A percentile compares a stretch with the other conserved stretches of the same genome.
These are phyloP conservation scores for Lissonota sp. DNA, from an alignment of 2,888 invertebrate species.

Conservation along the genomic window DNA sequence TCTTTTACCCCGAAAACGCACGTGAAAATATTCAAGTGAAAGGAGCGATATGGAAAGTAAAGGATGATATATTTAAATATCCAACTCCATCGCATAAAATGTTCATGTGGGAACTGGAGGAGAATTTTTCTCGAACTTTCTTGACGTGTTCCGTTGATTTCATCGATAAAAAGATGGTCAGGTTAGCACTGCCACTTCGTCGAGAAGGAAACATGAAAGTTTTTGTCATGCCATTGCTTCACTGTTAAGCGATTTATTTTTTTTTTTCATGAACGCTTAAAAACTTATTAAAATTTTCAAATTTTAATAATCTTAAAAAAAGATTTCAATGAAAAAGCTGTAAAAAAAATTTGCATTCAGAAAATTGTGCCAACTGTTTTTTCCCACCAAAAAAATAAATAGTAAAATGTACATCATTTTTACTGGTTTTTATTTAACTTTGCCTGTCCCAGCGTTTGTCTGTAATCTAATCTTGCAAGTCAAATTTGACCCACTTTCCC, in stretches of 20 bases:
- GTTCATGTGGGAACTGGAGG: slow-evolving; percentile 16
- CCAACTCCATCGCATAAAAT: slow-evolving; percentile 7
- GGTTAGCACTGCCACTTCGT: not conserved
- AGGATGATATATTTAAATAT: slow-evolving; percentile 13
- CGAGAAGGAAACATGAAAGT: slow-evolving; percentile 1
- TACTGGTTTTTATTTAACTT: too few species aligned
- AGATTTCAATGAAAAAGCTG: too few species aligned
- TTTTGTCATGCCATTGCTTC: slow-evolving; percentile 17
- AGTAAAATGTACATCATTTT: too few species aligned
- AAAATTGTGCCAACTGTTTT: too few species aligned
- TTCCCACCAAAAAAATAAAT: too few species aligned
- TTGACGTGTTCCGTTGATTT: not conserved
- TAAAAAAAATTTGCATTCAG: too few species aligned
- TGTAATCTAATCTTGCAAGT: too few species aligned
- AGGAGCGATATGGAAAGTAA: slow-evolving; percentile 15
- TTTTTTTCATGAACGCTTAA: too few species aligned
- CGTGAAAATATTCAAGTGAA: not conserved
- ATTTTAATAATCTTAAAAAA: too few species aligned
- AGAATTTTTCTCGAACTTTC: not conserved
- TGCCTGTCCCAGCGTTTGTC: too few species aligned
- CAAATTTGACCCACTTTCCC: too few species aligned
- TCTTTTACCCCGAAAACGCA: not conserved
- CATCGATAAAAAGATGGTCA: slow-evolving; percentile 21
- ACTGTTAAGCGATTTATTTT: not conserved
- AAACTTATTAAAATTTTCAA: too few species aligned